These are phyloP conservation scores for Catonia carolina DNA, from an alignment of 2,888 invertebrate genomes.

Conservation along the genomic window DNA sequence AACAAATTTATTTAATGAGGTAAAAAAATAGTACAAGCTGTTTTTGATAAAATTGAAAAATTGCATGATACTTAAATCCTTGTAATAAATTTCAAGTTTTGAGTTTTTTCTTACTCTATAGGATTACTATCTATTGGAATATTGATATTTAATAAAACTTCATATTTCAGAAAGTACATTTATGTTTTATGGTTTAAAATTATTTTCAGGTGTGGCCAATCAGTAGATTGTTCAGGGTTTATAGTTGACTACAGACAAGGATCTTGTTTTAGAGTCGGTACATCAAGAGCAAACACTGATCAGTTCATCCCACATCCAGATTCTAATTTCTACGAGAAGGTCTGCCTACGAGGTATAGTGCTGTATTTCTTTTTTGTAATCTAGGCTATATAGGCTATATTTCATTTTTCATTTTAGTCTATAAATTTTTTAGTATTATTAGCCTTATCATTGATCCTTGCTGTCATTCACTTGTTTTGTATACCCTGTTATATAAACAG, in stretches of 20 bases:
- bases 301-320: constrained; percentile 29
- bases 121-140: neutral
- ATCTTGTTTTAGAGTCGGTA: constrained; percentile 46
- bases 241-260: constrained; percentile 47
- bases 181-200: neutral
- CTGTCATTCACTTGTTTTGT: no score
- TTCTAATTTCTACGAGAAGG: constrained; percentile 56
- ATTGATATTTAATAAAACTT: neutral
- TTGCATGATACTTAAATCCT: neutral
- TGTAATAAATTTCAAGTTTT: neutral
- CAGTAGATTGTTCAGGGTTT: constrained; percentile 47
- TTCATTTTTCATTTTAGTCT: neutral
- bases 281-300: constrained; percentile 26
- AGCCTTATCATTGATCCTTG: no score
- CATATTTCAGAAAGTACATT: neutral
- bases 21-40: neutral
- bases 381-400: neutral
- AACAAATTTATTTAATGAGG: neutral
- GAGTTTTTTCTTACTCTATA: no score
- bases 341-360: constrained; percentile 55
- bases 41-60: neutral
- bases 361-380: neutral
- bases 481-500: no score
- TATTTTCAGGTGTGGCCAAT: constrained; percentile 43
- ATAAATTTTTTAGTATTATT: no score